A percentile compares a stretch with the other conserved stretches of the same genome.
These are phyloP conservation scores for Meteorus cinctellus DNA, from an alignment of 2,888 invertebrate genomes.

Conservation along the genomic window DNA sequence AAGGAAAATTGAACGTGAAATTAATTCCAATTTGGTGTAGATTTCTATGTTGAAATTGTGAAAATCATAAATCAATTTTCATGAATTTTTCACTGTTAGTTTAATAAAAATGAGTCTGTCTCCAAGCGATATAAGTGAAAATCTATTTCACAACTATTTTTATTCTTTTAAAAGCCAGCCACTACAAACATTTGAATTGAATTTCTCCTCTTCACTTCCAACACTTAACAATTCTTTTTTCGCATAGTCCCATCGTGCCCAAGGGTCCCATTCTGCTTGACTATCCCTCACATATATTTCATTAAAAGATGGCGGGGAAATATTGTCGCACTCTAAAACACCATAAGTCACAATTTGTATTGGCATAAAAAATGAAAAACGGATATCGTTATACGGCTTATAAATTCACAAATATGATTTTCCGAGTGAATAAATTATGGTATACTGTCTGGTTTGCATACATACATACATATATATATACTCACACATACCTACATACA, in stretches of 20 bases:
- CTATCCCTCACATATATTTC: neutral
- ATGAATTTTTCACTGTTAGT: too few relatives aligned
- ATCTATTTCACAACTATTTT: too few relatives aligned
- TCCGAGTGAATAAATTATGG: conserved; percentile 34
- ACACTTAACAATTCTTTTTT: neutral
- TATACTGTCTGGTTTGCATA: neutral
- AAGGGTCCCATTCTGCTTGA: too few relatives aligned
- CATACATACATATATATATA: neutral
- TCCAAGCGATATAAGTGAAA: too few relatives aligned
- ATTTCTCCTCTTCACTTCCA: neutral
- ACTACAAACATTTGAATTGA: too few relatives aligned
- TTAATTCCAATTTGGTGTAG: too few relatives aligned
- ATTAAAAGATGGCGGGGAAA: neutral
- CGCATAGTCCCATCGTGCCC: too few relatives aligned
- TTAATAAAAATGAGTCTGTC: too few relatives aligned
- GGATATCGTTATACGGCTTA: conserved; percentile 1
- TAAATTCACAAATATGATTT: conserved; percentile 35
- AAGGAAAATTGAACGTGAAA: too few relatives aligned
- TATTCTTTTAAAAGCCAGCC: too few relatives aligned
- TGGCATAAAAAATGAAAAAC: conserved; percentile 24
- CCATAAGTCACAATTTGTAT: conserved; percentile 31
- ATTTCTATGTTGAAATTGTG: too few relatives aligned
- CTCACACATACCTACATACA: neutral
- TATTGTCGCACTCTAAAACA: conserved; percentile 15
- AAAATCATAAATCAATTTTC: too few relatives aligned